Conservation (phyloP, 2,797 vertebrate genomes). For the Xiphorhynchus erythropygius region DNA sequence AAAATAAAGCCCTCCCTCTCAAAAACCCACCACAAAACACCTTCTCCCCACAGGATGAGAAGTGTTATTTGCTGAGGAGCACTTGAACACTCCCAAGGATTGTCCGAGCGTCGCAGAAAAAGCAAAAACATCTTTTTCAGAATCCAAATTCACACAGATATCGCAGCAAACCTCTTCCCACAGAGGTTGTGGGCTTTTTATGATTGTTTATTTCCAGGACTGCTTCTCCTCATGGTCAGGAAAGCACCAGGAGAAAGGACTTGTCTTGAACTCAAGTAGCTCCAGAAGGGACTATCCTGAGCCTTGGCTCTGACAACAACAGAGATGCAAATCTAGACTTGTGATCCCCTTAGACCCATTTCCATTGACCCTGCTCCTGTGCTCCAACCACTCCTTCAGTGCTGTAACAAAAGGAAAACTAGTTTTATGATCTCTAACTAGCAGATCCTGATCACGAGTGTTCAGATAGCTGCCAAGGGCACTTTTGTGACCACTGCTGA, state of each 20-base stretch:
- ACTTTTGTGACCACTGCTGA: neutral
- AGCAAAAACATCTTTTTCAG: neutral
- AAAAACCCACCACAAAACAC: neutral
- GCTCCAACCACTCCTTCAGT: neutral
- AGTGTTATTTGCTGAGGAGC: neutral
- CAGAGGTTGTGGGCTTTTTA: neutral
- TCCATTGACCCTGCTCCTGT: neutral
- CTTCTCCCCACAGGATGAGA: neutral
- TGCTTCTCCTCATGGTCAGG: neutral
- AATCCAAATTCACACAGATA: neutral
- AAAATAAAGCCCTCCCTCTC: neutral
- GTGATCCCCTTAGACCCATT: neutral
- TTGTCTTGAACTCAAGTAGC: neutral
- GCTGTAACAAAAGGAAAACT: neutral
- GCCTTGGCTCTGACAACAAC: neutral
- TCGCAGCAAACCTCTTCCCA: neutral
- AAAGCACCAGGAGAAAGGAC: neutral
- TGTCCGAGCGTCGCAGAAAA: neutral
- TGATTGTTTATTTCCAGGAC: neutral
- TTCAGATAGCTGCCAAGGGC: neutral
- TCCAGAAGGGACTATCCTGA: neutral
- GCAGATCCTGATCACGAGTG: accelerated
- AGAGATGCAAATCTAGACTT: neutral
- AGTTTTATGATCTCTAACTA: neutral
- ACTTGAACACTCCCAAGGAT: neutral